These are phyloP conservation scores for Nomia melanderi DNA, from an alignment of 1,140 invertebrate species.

Conservation along the genomic window DNA sequence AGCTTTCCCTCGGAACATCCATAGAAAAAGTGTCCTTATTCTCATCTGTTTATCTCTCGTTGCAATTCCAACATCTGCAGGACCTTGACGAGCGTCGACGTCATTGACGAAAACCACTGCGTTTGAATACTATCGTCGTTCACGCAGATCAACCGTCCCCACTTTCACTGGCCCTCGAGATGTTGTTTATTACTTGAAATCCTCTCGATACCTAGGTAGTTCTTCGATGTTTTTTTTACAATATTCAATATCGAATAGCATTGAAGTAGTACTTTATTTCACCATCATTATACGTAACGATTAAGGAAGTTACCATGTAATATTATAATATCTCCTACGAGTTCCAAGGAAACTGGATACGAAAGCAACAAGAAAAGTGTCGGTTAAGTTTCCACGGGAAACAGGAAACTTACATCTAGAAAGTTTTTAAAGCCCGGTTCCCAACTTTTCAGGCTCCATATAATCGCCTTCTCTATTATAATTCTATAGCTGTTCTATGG, in stretches of 20 bases:
- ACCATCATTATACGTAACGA: not conserved
- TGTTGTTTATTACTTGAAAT: no score
- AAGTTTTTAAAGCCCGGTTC: conserved; percentile 29
- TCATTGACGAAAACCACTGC: no score
- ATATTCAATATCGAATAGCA: not conserved
- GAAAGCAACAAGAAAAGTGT: conserved; percentile 6
- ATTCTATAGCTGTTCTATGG: conserved; percentile 17
- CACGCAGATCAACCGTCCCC: no score
- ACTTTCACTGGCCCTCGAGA: no score
- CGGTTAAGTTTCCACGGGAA: conserved; percentile 14
- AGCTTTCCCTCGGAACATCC: no score
- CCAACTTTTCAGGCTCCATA: conserved; percentile 24
- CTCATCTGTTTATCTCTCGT: no score
- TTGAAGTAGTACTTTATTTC: not conserved
- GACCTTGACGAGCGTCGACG: no score
- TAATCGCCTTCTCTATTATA: conserved; percentile 31
- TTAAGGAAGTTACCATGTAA: not conserved
- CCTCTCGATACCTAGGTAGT: no score
- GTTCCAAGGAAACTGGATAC: not conserved
- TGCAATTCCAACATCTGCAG: no score
- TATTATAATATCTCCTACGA: not conserved
- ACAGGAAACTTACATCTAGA: conserved; percentile 36
- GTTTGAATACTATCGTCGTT: no score
- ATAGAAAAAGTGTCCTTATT: no score
- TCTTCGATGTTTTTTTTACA: no score